Evolutionary conservation across 2,797 vertebrate species (phyloP), one percentile per base, ranked within the genome.

Genomic region (Tympanoctomys barrerae): DNA sequence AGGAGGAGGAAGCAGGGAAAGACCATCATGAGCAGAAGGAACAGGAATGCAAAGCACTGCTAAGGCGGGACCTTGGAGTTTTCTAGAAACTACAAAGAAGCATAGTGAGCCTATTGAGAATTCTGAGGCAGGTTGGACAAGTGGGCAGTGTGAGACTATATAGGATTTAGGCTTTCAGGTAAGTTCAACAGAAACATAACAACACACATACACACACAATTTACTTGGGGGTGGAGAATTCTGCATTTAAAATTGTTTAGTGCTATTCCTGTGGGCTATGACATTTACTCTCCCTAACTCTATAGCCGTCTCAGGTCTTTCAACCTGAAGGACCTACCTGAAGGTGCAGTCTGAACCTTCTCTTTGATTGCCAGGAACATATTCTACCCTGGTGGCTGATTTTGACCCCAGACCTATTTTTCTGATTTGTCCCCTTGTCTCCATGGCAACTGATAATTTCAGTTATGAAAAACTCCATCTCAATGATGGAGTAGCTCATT

Each of bases 21-120:
- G 68, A 13, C 2, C 31, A 36, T 62, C 52, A 52, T 26, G 79
- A n/a, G 36, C 1, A 33, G 84, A 90, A 94, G 64, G 28, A 75
- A 87, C 16, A 84, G 87, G 78, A 85, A 70, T 3, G 7, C 36
- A 70, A 87, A 87, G 7, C 33, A 42, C 6, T 33, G 21, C 26
- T 21, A 62, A 7, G 54, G 33, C 73, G 31, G 31, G 84, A 96
- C 14, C 46, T 52, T 46, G n/a, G 84, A 68, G 42, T 77, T 89
- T 84, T 80, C 87, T 94, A 84, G 85, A 90, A 93, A 54, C 68
- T 62, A 54, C 64, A 82, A 81, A 81, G 61, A 88, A 87, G n/a
- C 18, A 22, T 5, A 59, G 36, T 1, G 31, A 91, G 62, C 42
- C 19, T 52, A 46, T 10, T 46, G 66, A 95, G 49, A 64, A 5